Evolutionary conservation across 2,888 invertebrate genomes (phyloP), one percentile per base, ranked within the genome.

Genomic region (Chrysomela aeneicollis): DNA sequence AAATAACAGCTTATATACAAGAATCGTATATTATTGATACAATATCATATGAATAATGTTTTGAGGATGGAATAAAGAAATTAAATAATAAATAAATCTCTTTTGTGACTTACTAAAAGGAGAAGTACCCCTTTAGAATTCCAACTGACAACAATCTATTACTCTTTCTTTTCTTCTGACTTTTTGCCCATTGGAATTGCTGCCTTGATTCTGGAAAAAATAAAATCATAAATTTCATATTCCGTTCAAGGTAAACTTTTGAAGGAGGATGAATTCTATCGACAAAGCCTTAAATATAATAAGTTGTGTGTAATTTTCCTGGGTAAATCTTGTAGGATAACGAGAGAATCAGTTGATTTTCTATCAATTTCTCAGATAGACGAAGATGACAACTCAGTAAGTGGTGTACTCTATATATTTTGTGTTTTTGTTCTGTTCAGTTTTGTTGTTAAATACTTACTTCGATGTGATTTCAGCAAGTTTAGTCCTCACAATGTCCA

Each of bases 171-270:
- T 79, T 91, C 89, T 82, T 94, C 93, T 73, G 88, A 82, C 86
- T 93, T 94, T 86, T 93, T 91, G 83, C 94, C 94, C 83, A 94
- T 89, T 71, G 95, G 95, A 83, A 95, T 90, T 76, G 93, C 93
- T 77, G 92, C 92, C 83, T 92, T 92, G 78, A 95, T 91, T 83
- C 95, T 95, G 86, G 32, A 85, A 85, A 72, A 70, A 68, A 72
- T 73, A 64, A 32, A 22, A 17, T 35, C 22, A 15, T 12, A 15
- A 35, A 4, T 19, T 53, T 22, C n/a, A n/a, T n/a, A n/a, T n/a
- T n/a, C n/a, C n/a, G n/a, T n/a, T n/a, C n/a, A n/a, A n/a, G n/a
- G n/a, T n/a, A n/a, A n/a, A n/a, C n/a, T n/a, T n/a, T n/a, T n/a
- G n/a, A n/a, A n/a, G n/a, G n/a, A n/a, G n/a, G n/a, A n/a, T n/a